Evolutionary conservation across 2,797 vertebrate genomes (phyloP).

Genomic region (Astyanax mexicanus): DNA sequence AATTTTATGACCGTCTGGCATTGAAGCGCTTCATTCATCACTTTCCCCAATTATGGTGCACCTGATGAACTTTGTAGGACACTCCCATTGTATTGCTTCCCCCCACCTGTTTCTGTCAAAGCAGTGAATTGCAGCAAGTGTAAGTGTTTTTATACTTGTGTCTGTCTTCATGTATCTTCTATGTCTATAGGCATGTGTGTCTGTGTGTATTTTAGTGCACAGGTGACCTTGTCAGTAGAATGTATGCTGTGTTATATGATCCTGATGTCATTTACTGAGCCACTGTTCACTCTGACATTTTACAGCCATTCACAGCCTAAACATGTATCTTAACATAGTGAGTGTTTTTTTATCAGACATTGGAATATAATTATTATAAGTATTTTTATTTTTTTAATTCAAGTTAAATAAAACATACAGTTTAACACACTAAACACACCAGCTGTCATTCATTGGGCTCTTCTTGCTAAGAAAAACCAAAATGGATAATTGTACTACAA

Average conservation of each 20-base stretch:
- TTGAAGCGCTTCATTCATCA: constrained; percentile 8
- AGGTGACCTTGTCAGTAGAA: constrained; percentile 46
- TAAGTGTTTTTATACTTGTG: too few relatives aligned
- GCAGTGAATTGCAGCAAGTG: background rate
- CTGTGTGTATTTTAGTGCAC: constrained; percentile 15
- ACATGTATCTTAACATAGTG: too few relatives aligned
- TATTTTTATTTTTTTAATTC: too few relatives aligned
- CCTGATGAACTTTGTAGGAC: background rate
- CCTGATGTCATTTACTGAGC: constrained; percentile 18
- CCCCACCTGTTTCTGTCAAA: background rate
- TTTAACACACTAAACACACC: too few relatives aligned
- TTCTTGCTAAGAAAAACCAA: too few relatives aligned
- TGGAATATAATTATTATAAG: too few relatives aligned
- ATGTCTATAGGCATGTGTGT: background rate
- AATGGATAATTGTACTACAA: too few relatives aligned
- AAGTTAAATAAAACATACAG: too few relatives aligned
- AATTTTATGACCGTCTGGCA: background rate
- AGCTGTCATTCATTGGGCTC: too few relatives aligned
- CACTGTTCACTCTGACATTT: constrained; percentile 13
- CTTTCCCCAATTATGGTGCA: background rate
- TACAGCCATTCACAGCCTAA: too few relatives aligned
- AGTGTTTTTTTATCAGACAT: too few relatives aligned
- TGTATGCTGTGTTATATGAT: constrained; percentile 35
- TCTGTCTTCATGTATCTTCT: too few relatives aligned
- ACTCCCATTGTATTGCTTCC: background rate